Conservation (phyloP, 2,113 vertebrate genomes). For the Ciconia stormi region DNA sequence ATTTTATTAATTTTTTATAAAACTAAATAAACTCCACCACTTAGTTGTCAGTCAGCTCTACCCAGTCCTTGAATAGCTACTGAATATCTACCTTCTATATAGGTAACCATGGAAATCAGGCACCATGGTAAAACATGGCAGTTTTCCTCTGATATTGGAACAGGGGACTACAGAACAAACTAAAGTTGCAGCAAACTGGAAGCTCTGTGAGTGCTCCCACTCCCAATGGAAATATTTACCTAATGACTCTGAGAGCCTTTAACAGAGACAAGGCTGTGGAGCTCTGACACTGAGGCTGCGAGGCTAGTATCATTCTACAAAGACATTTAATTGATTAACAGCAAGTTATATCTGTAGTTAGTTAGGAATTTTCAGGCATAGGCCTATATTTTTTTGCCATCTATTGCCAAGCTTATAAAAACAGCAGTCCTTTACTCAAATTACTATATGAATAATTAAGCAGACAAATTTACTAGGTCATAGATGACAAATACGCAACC, state of each 20-base stretch:
- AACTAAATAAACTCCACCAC: not conserved
- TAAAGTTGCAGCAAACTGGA: not conserved
- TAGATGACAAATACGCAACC: not conserved
- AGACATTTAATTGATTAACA: not conserved
- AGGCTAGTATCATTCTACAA: not conserved
- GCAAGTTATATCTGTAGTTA: not conserved
- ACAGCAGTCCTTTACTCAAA: not conserved
- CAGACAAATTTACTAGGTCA: not conserved
- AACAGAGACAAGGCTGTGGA: not conserved
- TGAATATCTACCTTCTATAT: not conserved
- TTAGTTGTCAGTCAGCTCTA: not conserved
- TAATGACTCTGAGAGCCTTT: not conserved
- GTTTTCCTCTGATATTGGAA: not conserved
- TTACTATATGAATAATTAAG: not conserved
- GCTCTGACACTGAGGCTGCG: not conserved
- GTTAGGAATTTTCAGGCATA: not conserved
- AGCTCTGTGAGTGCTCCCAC: not conserved
- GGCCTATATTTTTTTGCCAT: not conserved
- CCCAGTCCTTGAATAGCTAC: not conserved
- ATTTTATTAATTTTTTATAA: not conserved
- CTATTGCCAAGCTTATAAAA: not conserved
- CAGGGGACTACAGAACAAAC: not conserved
- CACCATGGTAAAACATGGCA: not conserved
- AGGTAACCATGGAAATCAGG: not conserved
- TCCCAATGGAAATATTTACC: not conserved